Conservation (phyloP, 2,113 vertebrate species). For the Phodopus roborovskii region DNA sequence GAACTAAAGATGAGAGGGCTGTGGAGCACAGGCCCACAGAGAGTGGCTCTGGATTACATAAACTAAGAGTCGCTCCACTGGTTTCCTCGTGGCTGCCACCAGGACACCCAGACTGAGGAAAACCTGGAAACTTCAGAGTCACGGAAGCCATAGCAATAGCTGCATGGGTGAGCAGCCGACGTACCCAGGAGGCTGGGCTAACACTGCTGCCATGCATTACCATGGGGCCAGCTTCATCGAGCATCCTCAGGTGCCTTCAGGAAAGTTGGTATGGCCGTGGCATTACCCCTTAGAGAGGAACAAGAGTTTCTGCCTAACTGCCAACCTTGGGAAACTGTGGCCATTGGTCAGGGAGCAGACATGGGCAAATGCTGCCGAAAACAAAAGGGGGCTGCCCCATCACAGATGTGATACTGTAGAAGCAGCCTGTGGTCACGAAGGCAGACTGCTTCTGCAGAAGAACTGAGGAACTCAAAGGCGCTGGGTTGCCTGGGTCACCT, state of each 20-base stretch:
- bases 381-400: not conserved
- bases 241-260: not conserved
- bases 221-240: not conserved
- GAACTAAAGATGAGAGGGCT: fast-evolving
- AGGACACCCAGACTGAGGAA: not conserved
- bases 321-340: not conserved
- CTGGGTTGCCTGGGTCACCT: not conserved
- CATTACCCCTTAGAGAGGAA: no score
- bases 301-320: not conserved
- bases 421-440: fast-evolving
- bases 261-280: not conserved
- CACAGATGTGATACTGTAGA: not conserved
- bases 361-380: not conserved
- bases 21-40: not conserved
- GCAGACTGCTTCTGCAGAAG: not conserved
- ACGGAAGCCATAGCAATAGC: no score
- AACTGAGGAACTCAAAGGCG: no score
- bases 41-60: not conserved
- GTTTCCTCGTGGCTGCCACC: not conserved
- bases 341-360: not conserved
- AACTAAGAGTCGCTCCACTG: not conserved
- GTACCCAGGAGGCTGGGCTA: not conserved
- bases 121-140: not conserved
- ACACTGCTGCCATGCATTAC: fast-evolving
- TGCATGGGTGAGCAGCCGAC: not conserved